phyloP scores from a whole-genome alignment of 2,113 vertebrate species.

The Muntiacus muntjak region DNA sequence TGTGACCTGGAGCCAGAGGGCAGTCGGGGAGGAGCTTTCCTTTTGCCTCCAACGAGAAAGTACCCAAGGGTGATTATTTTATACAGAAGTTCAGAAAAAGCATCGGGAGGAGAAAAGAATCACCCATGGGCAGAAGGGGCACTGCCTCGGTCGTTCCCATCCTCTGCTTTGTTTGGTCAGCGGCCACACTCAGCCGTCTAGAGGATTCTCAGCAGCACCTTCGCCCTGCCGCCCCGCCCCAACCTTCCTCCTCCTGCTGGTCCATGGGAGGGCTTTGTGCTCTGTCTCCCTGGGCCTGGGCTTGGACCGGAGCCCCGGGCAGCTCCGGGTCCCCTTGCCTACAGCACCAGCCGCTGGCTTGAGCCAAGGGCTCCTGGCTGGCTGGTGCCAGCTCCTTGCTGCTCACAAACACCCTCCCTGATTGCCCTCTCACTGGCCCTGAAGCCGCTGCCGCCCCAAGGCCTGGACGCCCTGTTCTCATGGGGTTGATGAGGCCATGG shows the following conservation, averaged over 20 bases:
- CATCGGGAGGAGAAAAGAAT: too few species aligned
- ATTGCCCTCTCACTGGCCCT: not conserved
- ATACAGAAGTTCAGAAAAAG: not conserved
- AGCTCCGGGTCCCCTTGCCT: accelerated
- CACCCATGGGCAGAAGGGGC: accelerated
- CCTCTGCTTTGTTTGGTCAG: accelerated
- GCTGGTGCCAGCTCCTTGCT: not conserved
- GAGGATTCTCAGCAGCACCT: not conserved
- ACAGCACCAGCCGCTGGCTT: not conserved
- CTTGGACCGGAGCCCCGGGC: not conserved
- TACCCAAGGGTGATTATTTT: accelerated
- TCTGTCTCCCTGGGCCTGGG: accelerated
- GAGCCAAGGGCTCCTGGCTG: not conserved
- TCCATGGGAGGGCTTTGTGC: not conserved
- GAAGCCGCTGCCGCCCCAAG: too few species aligned
- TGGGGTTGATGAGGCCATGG: not conserved
- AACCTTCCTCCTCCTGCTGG: not conserved
- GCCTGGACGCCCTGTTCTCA: not conserved
- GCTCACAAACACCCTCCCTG: not conserved
- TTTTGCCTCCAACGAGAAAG: too few species aligned
- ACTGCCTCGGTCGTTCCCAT: accelerated
- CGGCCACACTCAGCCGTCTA: accelerated
- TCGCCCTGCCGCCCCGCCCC: accelerated
- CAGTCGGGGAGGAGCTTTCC: too few species aligned
- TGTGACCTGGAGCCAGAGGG: not conserved